Evolutionary conservation across 2,113 vertebrate genomes (phyloP).

Genomic region (Eudyptes chrysolophus): DNA sequence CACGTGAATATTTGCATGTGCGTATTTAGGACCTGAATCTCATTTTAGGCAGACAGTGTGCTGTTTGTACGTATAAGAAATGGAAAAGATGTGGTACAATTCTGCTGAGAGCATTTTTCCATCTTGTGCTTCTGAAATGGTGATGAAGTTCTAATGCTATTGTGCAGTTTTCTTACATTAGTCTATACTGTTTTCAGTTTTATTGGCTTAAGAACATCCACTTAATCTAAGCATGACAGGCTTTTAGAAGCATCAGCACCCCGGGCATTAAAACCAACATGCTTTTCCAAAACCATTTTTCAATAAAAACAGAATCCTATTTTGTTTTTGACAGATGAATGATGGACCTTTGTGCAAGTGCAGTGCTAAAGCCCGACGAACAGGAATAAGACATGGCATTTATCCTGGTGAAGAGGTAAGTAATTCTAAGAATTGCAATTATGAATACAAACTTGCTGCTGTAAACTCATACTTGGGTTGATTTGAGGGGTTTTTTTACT

Average conservation of each 20-base stretch:
- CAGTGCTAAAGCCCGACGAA: conserved; percentile 94
- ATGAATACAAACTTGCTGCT: not conserved
- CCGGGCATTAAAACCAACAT: conserved; percentile 39
- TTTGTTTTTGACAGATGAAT: conserved; percentile 89
- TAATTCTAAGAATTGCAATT: not conserved
- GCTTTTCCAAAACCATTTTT: conserved; percentile 28
- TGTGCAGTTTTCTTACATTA: not conserved
- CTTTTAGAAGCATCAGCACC: conserved; percentile 48
- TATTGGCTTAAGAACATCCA: conserved; percentile 58
- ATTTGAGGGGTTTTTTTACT: not conserved
- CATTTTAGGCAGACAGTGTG: not conserved
- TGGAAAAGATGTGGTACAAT: not conserved
- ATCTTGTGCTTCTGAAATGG: conserved; percentile 11
- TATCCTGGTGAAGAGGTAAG: conserved; percentile 97
- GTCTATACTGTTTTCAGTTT: conserved; percentile 33
- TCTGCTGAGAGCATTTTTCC: not conserved
- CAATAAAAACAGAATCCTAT: conserved; percentile 35
- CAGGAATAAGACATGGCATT: conserved; percentile 97
- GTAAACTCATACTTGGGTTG: not conserved
- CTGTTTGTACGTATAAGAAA: not conserved
- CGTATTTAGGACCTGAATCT: not conserved
- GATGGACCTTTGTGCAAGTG: conserved; percentile 98
- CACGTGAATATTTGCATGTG: not conserved
- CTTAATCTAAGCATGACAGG: conserved; percentile 63
- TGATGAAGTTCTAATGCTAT: not conserved